Evolutionary conservation across 2,888 invertebrate genomes (phyloP), one percentile per base, ranked within the genome.

Genomic region (Isoperla grammatica): DNA sequence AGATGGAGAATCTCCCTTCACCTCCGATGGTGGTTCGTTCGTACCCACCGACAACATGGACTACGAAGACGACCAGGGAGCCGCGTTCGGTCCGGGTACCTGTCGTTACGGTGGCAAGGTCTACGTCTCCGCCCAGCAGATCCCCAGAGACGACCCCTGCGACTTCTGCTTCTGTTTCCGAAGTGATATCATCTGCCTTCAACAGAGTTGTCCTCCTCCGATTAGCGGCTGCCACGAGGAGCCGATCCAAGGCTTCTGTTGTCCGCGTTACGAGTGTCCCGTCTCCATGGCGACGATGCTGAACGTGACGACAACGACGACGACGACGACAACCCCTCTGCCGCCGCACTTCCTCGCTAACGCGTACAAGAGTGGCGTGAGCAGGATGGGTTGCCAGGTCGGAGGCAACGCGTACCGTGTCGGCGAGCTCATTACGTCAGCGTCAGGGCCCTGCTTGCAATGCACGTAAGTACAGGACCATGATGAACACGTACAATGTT

Each of bases 81-180:
- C 84, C 59, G 77, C 83, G 5, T 89, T 90, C 68, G 91, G 92
- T 35, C 92, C 92, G 13, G 93, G 93, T 67, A 94, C 93, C 54
- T 95, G 95, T 70, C 82, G 94, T 68, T 95, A 93, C 69, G 91
- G 92, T 60, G 93, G 94, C 68, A 92, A 92, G 76, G 86, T 94
- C 50, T 95, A 92, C 74, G 91, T 94, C 43, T 94, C 94, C 1
- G 95, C 95, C 1, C 94, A 95, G 76, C 95, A 95, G 77, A 94
- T 95, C 70, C 94, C 94, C 42, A 81, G 95, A 68, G 92, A 93
- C 68, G 93, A 95, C 78, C 93, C 95, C 20, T 95, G 95, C 73
- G 94, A 95, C 73, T 95, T 95, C 80, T 95, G 95, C 76, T 95
- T 95, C 86, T 95, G 95, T 79, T 95, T 95, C 81, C 84, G 95